Conservation (phyloP, 1,140 invertebrate species). For the Campodea augens region DNA sequence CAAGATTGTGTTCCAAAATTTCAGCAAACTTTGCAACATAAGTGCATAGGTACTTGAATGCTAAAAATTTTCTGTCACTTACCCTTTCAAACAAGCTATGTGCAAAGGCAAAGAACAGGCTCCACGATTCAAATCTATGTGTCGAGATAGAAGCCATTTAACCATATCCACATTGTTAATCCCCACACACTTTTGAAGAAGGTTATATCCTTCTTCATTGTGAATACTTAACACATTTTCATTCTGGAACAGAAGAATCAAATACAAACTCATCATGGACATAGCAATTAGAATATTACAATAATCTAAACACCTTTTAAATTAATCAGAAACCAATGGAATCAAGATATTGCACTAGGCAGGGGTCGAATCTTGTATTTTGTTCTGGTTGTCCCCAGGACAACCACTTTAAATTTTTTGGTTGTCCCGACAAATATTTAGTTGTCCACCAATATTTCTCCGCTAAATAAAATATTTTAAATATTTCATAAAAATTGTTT, state of each 20-base stretch:
- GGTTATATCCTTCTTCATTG: slow-evolving; percentile 48
- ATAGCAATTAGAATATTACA: slow-evolving; percentile 1
- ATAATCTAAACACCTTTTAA: background rate
- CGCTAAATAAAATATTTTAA: no score
- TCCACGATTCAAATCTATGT: slow-evolving; percentile 43
- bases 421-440: no score
- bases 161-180: slow-evolving; percentile 50
- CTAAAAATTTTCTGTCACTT: no score
- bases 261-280: no score
- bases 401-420: no score
- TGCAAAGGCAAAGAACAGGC: slow-evolving; percentile 49
- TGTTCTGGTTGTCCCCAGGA: no score
- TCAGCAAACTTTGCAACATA: no score
- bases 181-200: slow-evolving; percentile 48
- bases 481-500: no score
- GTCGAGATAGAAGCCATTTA: slow-evolving; percentile 38
- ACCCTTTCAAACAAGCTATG: slow-evolving; percentile 49
- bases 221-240: slow-evolving; percentile 43
- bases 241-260: slow-evolving; percentile 25
- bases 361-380: no score
- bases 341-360: background rate
- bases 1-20: no score
- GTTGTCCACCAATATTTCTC: no score
- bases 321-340: background rate
- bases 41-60: no score